Percentiles rank a stretch among this genome's conserved stretches.
These are phyloP conservation scores for Pedetes capensis DNA, from an alignment of 2,113 vertebrate species.

Conservation along the genomic window DNA sequence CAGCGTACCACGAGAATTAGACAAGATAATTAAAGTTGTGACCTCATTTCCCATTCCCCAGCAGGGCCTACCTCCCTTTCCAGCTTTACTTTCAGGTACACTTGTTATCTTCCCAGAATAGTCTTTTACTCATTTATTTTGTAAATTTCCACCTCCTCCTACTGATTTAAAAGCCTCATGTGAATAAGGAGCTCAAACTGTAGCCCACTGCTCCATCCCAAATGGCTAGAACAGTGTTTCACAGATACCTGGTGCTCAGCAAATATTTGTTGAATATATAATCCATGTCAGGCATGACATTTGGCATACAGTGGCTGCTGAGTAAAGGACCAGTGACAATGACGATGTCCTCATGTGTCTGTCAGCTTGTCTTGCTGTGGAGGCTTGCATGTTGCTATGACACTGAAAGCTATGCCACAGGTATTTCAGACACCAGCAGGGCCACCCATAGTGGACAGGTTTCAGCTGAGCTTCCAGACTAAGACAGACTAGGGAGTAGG, in stretches of 20 bases:
- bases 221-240: no score
- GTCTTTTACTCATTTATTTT: not conserved
- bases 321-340: not conserved
- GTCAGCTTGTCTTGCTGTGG: no score
- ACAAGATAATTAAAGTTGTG: not conserved
- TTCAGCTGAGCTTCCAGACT: no score
- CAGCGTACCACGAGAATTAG: not conserved
- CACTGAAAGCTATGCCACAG: no score
- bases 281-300: not conserved
- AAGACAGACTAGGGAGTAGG: no score
- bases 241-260: not conserved
- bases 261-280: not conserved
- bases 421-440: no score
- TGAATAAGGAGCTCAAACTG: not conserved
- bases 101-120: not conserved
- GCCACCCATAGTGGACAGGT: no score
- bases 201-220: not conserved
- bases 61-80: not conserved
- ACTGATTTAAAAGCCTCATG: not conserved
- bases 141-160: not conserved
- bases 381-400: no score
- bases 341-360: no score
- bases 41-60: not conserved
- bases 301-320: no score
- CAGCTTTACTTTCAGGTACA: not conserved